Conservation (phyloP, 2,797 vertebrate species). For the Oophaga sylvatica region DNA sequence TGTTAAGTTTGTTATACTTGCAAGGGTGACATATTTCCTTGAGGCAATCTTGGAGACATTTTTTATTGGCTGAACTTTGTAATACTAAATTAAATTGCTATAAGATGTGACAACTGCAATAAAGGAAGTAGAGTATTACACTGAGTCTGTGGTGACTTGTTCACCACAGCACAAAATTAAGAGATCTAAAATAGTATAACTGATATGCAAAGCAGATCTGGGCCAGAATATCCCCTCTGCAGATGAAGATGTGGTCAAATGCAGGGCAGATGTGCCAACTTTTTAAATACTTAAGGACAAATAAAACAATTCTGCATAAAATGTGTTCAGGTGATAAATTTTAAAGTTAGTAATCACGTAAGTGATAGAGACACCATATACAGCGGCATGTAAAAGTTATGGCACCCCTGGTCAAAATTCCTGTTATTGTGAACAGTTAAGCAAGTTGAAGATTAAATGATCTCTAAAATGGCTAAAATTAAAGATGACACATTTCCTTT, state of each 20-base stretch:
- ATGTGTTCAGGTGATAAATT: background rate
- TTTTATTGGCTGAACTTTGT: background rate
- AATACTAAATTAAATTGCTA: background rate
- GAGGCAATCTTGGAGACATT: background rate
- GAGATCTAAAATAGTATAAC: constrained; percentile 80
- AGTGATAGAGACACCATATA: background rate
- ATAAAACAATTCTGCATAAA: constrained; percentile 35
- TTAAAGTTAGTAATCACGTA: background rate
- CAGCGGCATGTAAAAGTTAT: no score
- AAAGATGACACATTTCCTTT: no score
- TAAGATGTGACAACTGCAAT: background rate
- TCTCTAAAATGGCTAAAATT: no score
- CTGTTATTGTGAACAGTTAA: no score
- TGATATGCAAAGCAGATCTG: constrained; percentile 80
- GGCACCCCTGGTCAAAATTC: no score
- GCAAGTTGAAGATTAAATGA: no score
- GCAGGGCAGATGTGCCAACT: constrained; percentile 49
- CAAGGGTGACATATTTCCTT: background rate
- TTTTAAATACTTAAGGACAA: constrained; percentile 37
- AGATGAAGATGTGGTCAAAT: constrained; percentile 53
- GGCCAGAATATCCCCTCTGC: constrained; percentile 71
- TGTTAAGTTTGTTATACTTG: background rate
- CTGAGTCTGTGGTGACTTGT: constrained; percentile 50
- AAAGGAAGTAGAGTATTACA: constrained; percentile 55
- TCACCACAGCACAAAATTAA: constrained; percentile 77